Evolutionary conservation across 2,113 vertebrate genomes (phyloP).

Genomic region (Chloropsis hardwickii): DNA sequence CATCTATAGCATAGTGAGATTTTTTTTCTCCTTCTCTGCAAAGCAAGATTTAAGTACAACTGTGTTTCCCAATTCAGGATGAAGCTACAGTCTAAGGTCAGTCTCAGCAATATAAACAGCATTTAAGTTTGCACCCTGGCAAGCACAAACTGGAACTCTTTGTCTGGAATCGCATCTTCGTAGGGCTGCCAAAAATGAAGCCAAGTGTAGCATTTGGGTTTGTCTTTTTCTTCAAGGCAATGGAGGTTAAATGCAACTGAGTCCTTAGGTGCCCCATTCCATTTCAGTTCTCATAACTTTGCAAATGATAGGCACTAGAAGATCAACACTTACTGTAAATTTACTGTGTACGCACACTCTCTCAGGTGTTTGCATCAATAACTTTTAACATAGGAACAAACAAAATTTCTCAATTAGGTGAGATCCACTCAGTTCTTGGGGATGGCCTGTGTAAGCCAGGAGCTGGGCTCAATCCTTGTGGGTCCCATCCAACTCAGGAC

Average conservation of each 20-base stretch:
- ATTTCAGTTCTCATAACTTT: not conserved
- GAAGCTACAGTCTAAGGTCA: not conserved
- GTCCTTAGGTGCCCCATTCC: not conserved
- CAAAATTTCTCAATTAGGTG: not conserved
- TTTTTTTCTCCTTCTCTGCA: not conserved
- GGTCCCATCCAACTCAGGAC: not conserved
- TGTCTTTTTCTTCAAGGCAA: not conserved
- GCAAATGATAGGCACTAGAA: rapidly evolving
- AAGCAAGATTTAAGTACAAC: not conserved
- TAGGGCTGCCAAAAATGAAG: not conserved
- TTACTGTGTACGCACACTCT: not conserved
- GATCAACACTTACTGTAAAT: not conserved
- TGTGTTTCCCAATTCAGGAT: not conserved
- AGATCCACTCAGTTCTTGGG: not conserved
- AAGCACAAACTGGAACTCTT: not conserved
- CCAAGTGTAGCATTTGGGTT: rapidly evolving
- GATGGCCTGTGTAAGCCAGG: not conserved
- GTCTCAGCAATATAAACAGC: not conserved
- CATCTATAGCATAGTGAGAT: not conserved
- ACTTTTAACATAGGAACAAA: not conserved
- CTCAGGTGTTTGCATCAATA: not conserved
- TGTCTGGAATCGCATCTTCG: not conserved
- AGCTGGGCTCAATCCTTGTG: not conserved
- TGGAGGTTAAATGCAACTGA: not conserved
- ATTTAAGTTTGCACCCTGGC: not conserved